These are phyloP conservation scores for Phylloscopus trochiloides DNA, from an alignment of 2,113 vertebrate genomes.

Conservation along the genomic window DNA sequence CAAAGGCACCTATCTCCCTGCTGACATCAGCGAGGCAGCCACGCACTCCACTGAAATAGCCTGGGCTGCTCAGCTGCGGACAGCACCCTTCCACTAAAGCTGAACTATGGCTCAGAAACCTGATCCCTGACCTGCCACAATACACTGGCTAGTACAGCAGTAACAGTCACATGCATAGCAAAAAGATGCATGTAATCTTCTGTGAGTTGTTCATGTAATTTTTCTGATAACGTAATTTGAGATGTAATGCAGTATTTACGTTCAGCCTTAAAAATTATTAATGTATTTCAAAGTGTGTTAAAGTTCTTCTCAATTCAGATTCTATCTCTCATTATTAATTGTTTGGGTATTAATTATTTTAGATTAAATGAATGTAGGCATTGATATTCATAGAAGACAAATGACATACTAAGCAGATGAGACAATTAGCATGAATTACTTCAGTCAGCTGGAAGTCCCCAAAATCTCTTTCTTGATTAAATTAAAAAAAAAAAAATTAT, in stretches of 20 bases:
- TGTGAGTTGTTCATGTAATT: not conserved
- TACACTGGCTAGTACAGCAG: not conserved
- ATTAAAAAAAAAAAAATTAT: not conserved
- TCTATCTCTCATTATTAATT: not conserved
- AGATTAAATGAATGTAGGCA: constrained; percentile 17
- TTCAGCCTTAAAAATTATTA: not conserved
- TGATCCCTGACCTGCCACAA: not conserved
- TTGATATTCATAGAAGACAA: constrained; percentile 24
- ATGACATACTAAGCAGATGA: not conserved
- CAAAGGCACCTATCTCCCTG: constrained; percentile 68
- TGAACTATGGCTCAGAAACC: too few relatives aligned
- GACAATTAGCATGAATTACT: constrained; percentile 42
- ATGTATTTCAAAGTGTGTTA: not conserved
- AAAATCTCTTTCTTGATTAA: not conserved
- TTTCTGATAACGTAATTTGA: not conserved
- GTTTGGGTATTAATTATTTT: constrained; percentile 36
- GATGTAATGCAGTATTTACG: not conserved
- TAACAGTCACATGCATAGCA: not conserved
- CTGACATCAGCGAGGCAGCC: constrained; percentile 58
- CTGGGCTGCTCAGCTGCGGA: not conserved
- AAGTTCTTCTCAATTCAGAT: not conserved
- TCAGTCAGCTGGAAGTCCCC: not conserved
- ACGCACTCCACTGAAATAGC: not conserved
- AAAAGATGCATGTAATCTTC: not conserved
- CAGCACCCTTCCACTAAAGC: not conserved